These are phyloP conservation scores for Pinctada fucata DNA, from an alignment of 2,888 invertebrate genomes.

Conservation along the genomic window DNA sequence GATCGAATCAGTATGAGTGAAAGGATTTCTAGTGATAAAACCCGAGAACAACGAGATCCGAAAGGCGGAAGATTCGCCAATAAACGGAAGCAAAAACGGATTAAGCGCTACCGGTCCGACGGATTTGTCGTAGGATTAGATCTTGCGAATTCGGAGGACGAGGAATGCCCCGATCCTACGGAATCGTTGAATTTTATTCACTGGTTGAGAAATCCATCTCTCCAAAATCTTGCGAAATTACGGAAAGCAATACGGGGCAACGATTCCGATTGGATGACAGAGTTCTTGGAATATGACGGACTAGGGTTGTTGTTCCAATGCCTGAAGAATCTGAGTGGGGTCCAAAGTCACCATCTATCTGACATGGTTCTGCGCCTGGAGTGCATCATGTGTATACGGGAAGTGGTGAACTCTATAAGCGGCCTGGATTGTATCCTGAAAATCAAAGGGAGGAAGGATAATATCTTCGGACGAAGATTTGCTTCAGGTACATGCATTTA, in stretches of 20 bases:
- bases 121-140: conserved; percentile 67
- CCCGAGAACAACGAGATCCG: conserved; percentile 5
- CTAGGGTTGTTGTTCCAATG: conserved; percentile 68
- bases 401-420: conserved; percentile 77
- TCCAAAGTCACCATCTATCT: conserved; percentile 61
- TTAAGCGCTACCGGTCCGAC: conserved; percentile 67
- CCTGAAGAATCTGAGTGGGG: conserved; percentile 61
- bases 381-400: conserved; percentile 77
- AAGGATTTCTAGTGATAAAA: neutral
- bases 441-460: conserved; percentile 63
- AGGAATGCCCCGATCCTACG: conserved; percentile 45
- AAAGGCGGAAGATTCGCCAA: conserved; percentile 48
- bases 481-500: conserved; percentile 60
- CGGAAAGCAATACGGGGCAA: conserved; percentile 64
- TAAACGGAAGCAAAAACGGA: conserved; percentile 64
- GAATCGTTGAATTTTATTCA: conserved; percentile 64
- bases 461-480: conserved; percentile 68
- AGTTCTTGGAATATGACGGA: conserved; percentile 69
- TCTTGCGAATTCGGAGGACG: conserved; percentile 54
- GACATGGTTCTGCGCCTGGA: conserved; percentile 75
- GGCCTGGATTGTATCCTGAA: conserved; percentile 77
- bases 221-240: conserved; percentile 66
- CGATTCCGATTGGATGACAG: conserved; percentile 70
- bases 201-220: conserved; percentile 66
- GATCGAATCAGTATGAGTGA: too few species aligned